A percentile compares a stretch with the other conserved stretches of the same genome.
Conservation (phyloP, 2,888 invertebrate genomes). For the Brenthis ino region DNA sequence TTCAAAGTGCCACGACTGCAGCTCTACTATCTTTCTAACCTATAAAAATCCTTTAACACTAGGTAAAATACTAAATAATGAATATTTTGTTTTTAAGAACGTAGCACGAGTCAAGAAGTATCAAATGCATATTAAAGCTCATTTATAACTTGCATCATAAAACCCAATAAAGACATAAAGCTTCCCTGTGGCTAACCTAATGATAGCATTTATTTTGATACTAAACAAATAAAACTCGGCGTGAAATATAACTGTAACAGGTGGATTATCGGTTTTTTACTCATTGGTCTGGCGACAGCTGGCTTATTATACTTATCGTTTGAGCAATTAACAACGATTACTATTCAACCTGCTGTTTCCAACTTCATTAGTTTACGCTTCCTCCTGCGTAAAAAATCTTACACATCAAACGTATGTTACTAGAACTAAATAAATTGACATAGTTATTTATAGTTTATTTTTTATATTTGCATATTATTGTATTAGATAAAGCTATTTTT, state of each 20-base stretch:
- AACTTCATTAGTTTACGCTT: conserved; percentile 38
- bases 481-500: too few relatives aligned
- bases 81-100: background rate
- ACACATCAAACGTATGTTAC: conserved; percentile 30
- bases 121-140: conserved; percentile 20
- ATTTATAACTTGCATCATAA: conserved; percentile 58
- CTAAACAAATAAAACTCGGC: conserved; percentile 71
- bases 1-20: too few relatives aligned
- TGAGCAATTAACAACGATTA: conserved; percentile 69
- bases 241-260: conserved; percentile 57
- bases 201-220: conserved; percentile 64
- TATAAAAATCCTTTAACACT: too few relatives aligned
- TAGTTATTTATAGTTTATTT: background rate
- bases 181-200: conserved; percentile 77
- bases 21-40: background rate
- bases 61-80: background rate
- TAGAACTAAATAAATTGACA: background rate
- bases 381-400: conserved; percentile 26
- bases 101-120: conserved; percentile 12
- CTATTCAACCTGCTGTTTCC: conserved; percentile 69
- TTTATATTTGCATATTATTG: background rate
- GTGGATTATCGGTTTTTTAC: conserved; percentile 61
- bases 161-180: conserved; percentile 72
- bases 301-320: conserved; percentile 48
- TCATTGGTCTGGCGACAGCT: conserved; percentile 52